Evolutionary conservation across 23 tunicate species (phyloP).

Genomic region (Clavelina lepadiformis): DNA sequence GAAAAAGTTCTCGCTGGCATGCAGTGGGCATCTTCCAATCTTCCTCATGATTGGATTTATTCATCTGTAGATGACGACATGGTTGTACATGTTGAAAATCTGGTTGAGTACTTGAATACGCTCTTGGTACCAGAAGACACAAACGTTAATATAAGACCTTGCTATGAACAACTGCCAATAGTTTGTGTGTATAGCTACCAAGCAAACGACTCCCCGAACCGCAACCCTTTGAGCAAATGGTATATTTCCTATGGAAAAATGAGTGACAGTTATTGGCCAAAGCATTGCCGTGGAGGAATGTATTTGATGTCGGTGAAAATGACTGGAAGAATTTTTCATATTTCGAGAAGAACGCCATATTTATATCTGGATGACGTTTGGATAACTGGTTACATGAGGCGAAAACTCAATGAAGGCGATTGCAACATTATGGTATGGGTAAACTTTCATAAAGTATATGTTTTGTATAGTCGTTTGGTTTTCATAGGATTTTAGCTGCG

Average conservation of each 20-base stretch:
- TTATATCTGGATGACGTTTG: conserved; percentile 66
- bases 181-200: conserved; percentile 52
- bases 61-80: conserved; percentile 74
- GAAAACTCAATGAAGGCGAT: conserved; percentile 22
- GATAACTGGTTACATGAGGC: conserved; percentile 69
- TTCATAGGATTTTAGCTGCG: no score
- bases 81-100: conserved; percentile 34
- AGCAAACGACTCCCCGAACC: conserved; percentile 27
- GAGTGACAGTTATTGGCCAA: conserved; percentile 44
- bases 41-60: conserved; percentile 26
- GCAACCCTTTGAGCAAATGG: conserved; percentile 37
- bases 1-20: conserved; percentile 60
- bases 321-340: conserved; percentile 10
- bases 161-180: conserved; percentile 35
- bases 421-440: conserved; percentile 33
- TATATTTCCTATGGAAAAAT: conserved; percentile 29
- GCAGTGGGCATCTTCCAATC: conserved; percentile 53
- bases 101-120: conserved; percentile 29
- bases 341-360: conserved; percentile 22
- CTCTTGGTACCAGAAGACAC: not conserved
- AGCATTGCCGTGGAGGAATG: conserved; percentile 59
- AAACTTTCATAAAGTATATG: not conserved
- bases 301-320: conserved; percentile 27
- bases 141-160: conserved; percentile 1
- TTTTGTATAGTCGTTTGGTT: no score